These are phyloP conservation scores for Dynastes maya DNA, from an alignment of 2,888 invertebrate species.

Conservation along the genomic window DNA sequence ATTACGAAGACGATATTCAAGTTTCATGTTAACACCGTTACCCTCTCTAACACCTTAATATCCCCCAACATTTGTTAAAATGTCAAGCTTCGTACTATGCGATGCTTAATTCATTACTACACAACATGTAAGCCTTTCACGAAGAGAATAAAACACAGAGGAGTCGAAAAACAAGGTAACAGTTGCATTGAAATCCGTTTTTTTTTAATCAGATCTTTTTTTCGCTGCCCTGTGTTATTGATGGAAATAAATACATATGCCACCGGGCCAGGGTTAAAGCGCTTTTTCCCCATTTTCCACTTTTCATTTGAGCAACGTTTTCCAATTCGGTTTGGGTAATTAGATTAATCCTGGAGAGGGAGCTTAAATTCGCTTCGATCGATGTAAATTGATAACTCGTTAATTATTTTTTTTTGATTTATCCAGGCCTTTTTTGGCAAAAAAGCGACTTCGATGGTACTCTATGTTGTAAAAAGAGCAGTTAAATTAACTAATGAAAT, in stretches of 20 bases:
- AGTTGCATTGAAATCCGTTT: background rate
- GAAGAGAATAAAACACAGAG: slow-evolving; percentile 1
- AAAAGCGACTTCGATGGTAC: too few relatives aligned
- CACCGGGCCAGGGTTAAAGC: background rate
- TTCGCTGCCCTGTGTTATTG: slow-evolving; percentile 2
- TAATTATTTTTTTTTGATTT: slow-evolving; percentile 13
- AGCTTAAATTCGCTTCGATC: background rate
- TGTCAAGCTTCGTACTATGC: slow-evolving; percentile 9
- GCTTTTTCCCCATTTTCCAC: slow-evolving; percentile 18
- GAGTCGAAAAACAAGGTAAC: background rate
- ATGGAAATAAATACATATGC: slow-evolving; percentile 21
- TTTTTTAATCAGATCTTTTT: slow-evolving; percentile 6
- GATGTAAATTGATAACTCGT: slow-evolving; percentile 25
- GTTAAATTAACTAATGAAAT: too few relatives aligned
- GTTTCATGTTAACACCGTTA: slow-evolving; percentile 6
- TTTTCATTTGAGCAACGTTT: slow-evolving; percentile 25
- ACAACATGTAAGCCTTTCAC: background rate
- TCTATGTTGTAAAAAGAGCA: too few relatives aligned
- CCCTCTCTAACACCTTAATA: slow-evolving; percentile 7
- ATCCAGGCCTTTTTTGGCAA: background rate
- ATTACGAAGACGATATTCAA: background rate
- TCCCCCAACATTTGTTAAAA: slow-evolving; percentile 3
- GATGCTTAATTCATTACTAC: slow-evolving; percentile 3
- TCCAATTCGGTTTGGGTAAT: slow-evolving; percentile 23
- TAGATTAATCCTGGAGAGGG: slow-evolving; percentile 24